Evolutionary conservation across 2,797 vertebrate genomes (phyloP), one percentile per base, ranked within the genome.

Genomic region (Cyprinodon diabolis): DNA sequence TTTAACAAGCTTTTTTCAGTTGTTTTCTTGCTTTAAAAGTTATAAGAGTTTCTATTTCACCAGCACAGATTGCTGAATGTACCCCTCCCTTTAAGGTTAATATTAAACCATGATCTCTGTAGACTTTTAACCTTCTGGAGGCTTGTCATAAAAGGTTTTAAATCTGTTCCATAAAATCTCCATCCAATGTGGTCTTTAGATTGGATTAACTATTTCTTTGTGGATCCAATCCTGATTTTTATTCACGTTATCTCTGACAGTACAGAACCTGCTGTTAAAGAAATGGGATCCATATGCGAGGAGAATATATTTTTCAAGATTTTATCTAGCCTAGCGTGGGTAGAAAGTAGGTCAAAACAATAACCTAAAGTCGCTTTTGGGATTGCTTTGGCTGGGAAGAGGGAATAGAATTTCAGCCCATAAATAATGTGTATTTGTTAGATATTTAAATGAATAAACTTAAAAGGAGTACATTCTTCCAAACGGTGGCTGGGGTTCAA

Each of bases 81-180:
- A 17, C 37, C 37, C 54, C 45, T 74, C 4, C 8, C 12, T 52
- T 66, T 25, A 47, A 40, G 72, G 48, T 54, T 49, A 65, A 69
- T 71, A 77, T 81, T 92, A 92, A 96, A 84, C 90, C 86, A 91
- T 95, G 93, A 95, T 95, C 93, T 95, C 94, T 83, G 90, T 91
- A 95, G 94, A 94, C 93, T 91, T 92, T 89, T 95, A 94, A 93
- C 93, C 94, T 93, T 93, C 85, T 90, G 94, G 91, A 94, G 92
- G 82, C 84, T 85, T 85, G 72, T 87, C 48, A 74, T 52, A 30
- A 92, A 94, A 94, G 87, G 87, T 86, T 88, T 93, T 87, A 91
- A 93, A 94, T 95, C 93, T 93, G 92, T 93, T 95, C 93, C 78
- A 90, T 90, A 88, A 95, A 95, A 96, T 96, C 92, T 90, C 87